phyloP scores from a whole-genome alignment of 2,888 invertebrate species.

The Netelia virgata region DNA sequence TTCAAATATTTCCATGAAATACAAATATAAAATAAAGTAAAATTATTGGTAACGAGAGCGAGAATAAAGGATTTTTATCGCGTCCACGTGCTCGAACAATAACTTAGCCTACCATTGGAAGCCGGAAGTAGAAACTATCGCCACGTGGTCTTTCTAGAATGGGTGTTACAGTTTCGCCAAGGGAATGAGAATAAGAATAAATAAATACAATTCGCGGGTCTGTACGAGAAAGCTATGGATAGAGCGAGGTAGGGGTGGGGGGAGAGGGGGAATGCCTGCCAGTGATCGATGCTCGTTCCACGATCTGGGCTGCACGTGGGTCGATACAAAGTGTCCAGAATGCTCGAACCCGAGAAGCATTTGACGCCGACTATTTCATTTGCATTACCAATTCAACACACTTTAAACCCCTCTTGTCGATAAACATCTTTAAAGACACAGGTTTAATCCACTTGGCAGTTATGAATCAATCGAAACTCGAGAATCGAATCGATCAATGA shows the following conservation, averaged over 20 bases:
- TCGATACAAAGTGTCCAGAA: slow-evolving; percentile 62
- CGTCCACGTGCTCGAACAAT: slow-evolving; percentile 54
- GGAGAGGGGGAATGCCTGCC: slow-evolving; percentile 37
- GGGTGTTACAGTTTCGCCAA: slow-evolving; percentile 50
- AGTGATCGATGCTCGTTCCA: slow-evolving; percentile 68
- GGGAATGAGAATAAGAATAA: slow-evolving; percentile 52
- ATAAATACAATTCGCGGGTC: slow-evolving; percentile 24
- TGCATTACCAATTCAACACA: background rate
- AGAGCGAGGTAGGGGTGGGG: slow-evolving; percentile 18
- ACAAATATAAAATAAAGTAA: background rate
- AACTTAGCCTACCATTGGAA: slow-evolving; percentile 38
- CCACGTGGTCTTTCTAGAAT: slow-evolving; percentile 61
- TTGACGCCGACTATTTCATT: slow-evolving; percentile 53
- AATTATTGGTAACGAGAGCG: background rate
- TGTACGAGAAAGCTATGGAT: background rate
- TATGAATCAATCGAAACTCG: background rate
- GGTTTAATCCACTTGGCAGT: slow-evolving; percentile 17
- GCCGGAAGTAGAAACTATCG: slow-evolving; percentile 60
- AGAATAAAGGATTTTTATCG: slow-evolving; percentile 35
- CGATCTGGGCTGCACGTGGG: slow-evolving; percentile 69
- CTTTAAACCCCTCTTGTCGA: slow-evolving; percentile 22
- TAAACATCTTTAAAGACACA: slow-evolving; percentile 20
- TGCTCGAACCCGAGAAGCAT: slow-evolving; percentile 52
- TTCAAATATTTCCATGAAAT: background rate
- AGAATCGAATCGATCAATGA: background rate